phyloP scores from a whole-genome alignment of 2,797 vertebrate species.

The Steatocranus sp. region DNA sequence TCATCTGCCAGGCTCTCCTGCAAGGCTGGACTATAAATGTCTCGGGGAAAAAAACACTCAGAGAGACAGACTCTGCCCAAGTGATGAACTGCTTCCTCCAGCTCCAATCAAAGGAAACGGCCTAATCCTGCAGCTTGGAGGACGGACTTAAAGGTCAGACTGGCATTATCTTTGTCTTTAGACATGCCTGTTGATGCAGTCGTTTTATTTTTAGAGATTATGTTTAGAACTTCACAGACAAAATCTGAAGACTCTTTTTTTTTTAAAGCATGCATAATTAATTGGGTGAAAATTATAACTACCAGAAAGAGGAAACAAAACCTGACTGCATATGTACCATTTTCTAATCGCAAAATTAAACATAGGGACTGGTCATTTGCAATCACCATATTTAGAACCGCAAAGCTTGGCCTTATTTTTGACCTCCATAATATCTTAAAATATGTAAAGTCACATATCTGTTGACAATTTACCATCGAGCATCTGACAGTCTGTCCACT shows the following conservation, averaged over 20 bases:
- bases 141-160: neutral
- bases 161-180: neutral
- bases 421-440: neutral
- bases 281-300: neutral
- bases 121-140: neutral
- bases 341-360: neutral
- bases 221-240: accelerated
- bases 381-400: neutral
- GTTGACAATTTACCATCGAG: accelerated
- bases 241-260: no score
- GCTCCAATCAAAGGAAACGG: slow-evolving; percentile 29
- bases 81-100: slow-evolving; percentile 49
- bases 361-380: accelerated
- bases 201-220: neutral
- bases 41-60: neutral
- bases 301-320: neutral
- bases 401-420: neutral
- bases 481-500: neutral
- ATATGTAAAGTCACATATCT: neutral
- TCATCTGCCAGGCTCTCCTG: slow-evolving; percentile 14
- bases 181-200: neutral
- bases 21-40: slow-evolving; percentile 31
- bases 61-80: neutral
- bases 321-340: neutral
- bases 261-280: neutral